Conservation (phyloP, 2,113 vertebrate genomes). For the Clarias macrocephalus region DNA sequence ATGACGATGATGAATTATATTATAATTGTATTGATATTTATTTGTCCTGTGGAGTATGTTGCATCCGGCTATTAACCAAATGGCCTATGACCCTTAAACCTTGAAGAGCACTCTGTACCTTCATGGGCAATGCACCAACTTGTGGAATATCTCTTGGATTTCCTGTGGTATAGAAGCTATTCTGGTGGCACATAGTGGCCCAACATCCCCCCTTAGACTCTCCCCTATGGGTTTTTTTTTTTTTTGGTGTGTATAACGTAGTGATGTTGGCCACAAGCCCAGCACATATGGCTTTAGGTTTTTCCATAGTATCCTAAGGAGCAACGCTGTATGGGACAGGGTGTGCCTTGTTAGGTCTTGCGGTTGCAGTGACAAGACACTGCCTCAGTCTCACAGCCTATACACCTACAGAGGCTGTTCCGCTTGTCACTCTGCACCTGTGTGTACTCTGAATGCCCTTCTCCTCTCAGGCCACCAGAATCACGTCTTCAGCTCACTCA, state of each 20-base stretch:
- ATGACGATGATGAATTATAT: too few species aligned
- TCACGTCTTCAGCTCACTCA: background rate
- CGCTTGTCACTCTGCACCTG: constrained; percentile 27
- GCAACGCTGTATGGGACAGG: constrained; percentile 68
- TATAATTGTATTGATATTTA: too few species aligned
- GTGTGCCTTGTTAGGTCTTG: constrained; percentile 71
- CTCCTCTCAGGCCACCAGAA: background rate
- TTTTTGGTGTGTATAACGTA: constrained; percentile 14
- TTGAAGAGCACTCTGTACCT: background rate
- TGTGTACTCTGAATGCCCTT: background rate
- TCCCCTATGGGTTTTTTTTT: background rate
- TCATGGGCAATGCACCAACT: background rate
- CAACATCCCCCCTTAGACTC: background rate
- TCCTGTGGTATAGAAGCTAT: background rate
- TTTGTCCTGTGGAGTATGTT: too few species aligned
- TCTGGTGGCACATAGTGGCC: background rate
- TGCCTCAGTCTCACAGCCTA: constrained; percentile 3
- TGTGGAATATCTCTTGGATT: background rate
- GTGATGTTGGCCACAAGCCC: constrained; percentile 47
- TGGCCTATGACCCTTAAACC: too few species aligned
- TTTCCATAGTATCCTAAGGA: constrained; percentile 62
- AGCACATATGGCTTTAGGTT: constrained; percentile 58
- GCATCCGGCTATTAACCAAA: too few species aligned
- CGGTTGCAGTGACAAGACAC: constrained; percentile 59
- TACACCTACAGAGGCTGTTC: constrained; percentile 12